Conservation (phyloP, 2,888 invertebrate genomes). For the Dione juno region DNA sequence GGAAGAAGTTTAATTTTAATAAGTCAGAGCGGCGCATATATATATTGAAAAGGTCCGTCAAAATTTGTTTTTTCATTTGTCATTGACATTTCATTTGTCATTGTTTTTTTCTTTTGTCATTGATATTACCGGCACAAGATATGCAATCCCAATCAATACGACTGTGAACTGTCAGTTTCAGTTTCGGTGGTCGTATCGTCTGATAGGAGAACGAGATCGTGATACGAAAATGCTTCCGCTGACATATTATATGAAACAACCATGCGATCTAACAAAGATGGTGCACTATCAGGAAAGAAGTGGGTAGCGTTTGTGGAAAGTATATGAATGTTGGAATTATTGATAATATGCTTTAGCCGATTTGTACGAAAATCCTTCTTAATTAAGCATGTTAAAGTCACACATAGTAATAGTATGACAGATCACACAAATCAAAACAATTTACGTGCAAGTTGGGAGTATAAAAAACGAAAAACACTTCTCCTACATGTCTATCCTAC, state of each 20-base stretch:
- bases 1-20: background rate
- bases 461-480: background rate
- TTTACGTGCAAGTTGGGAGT: background rate
- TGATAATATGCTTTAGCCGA: background rate
- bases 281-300: background rate
- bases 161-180: background rate
- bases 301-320: background rate
- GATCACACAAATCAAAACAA: background rate
- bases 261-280: background rate
- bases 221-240: constrained; percentile 4
- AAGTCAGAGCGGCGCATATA: background rate
- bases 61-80: too few species aligned
- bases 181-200: background rate
- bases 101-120: background rate
- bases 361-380: background rate
- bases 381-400: too few species aligned
- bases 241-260: background rate
- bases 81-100: too few species aligned
- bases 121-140: background rate
- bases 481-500: too few species aligned
- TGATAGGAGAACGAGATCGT: background rate
- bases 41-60: background rate
- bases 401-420: background rate
- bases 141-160: background rate
- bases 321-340: background rate